Base-by-base conservation (phyloP, 1,140 invertebrate genomes). In the Dryas iulia region DNA sequence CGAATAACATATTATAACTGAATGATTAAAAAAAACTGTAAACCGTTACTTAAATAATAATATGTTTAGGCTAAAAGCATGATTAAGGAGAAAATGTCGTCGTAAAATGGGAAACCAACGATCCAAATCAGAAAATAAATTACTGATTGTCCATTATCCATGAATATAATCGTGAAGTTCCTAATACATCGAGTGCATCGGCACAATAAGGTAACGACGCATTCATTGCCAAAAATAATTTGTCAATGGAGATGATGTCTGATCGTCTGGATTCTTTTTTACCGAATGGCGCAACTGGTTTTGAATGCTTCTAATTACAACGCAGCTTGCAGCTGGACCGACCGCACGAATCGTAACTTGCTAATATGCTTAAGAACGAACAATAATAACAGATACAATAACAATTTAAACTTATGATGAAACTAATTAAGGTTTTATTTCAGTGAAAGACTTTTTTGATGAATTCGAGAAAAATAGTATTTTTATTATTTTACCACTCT, bases 91-190 rank as follows among this genome's bases (percentile, higher is more conserved):
- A 71, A 71, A 67, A 72, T 74, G 72, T 69, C 63, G 31, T 64
- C 66, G 59, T 71, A 76, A 64, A 76, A 72, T 73, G 71, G 62
- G 58, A 74, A 77, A 71, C 59, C 68, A 67, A 71, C 75, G 75
- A 75, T 68, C 77, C 76, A 74, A 71, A 79, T 73, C 75, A 71
- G 30, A 62, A 60, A 72, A 76, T 72, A 73, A 70, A 76, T 72
- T 67, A 69, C 62, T 52, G 66, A 74, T 74, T 71, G 69, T 77
- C 66, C 68, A 67, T 73, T 71, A 73, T 62, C 35, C 69, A 59
- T 74, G 79, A 76, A 78, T 83, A 78, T 70, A 74, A 81, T 64
- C 67, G 69, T 74, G 73, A 72, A 78, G 71, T 72, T 76, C 76
- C 77, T 72, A 65, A 75, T 74, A 72, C 52, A 74, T 71, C 65